These are phyloP conservation scores for Cynopterus sphinx DNA, from an alignment of 2,797 vertebrate genomes.

Conservation along the genomic window DNA sequence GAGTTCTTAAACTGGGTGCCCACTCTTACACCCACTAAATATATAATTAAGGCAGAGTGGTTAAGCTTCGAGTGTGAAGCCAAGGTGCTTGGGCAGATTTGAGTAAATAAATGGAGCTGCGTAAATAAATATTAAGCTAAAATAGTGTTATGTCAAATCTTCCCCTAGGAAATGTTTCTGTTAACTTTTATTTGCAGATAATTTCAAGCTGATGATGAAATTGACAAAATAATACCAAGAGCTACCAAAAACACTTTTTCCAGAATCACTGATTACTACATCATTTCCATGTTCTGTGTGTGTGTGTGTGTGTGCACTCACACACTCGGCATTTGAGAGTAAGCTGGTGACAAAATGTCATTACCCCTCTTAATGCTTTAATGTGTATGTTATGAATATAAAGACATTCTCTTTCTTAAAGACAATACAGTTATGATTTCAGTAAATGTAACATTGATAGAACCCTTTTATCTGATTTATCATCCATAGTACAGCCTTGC, in stretches of 20 bases:
- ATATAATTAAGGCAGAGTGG: neutral
- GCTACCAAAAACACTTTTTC: neutral
- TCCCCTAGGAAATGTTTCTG: neutral
- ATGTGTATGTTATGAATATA: too few species aligned
- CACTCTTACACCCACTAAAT: neutral
- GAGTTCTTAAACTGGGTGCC: neutral
- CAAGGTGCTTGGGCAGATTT: neutral
- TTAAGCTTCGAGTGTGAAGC: neutral
- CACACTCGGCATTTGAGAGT: neutral
- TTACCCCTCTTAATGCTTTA: neutral
- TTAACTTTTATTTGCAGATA: neutral
- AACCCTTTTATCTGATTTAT: neutral
- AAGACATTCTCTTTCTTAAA: neutral
- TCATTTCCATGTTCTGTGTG: rapidly evolving
- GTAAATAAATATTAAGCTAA: neutral
- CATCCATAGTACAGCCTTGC: neutral
- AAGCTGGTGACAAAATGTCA: neutral
- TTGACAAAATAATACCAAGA: neutral
- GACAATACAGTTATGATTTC: neutral
- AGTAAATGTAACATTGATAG: neutral
- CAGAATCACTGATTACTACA: neutral
- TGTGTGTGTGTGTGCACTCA: neutral
- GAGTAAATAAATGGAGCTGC: neutral
- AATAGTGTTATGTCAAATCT: neutral
- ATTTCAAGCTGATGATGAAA: neutral